These are phyloP conservation scores for Seriola rivoliana DNA, from an alignment of 2,113 vertebrate genomes.

Conservation along the genomic window DNA sequence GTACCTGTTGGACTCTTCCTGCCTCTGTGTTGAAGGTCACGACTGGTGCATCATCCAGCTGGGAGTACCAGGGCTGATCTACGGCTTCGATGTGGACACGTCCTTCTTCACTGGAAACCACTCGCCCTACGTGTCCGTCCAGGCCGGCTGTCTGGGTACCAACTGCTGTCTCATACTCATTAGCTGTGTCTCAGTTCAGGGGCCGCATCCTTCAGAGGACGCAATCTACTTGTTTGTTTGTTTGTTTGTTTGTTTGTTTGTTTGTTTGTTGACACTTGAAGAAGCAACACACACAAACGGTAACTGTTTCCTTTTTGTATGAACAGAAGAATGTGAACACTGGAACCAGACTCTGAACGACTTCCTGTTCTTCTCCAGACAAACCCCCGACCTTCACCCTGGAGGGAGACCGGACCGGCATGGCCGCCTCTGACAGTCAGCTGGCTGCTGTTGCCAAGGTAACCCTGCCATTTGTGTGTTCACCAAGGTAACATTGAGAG, in stretches of 20 bases:
- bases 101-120: conserved; percentile 86
- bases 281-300: no score
- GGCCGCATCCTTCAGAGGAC: no score
- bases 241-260: no score
- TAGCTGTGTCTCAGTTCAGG: no score
- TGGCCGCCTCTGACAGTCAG: conserved; percentile 82
- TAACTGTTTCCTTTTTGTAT: no score
- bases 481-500: conserved; percentile 73
- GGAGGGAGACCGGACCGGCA: conserved; percentile 83
- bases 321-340: no score
- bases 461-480: conserved; percentile 20
- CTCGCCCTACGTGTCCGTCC: conserved; percentile 79
- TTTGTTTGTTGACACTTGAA: no score
- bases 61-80: conserved; percentile 78
- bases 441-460: conserved; percentile 80
- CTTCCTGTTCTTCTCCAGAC: conserved; percentile 68
- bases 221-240: no score
- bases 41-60: conserved; percentile 85
- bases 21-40: conserved; percentile 69
- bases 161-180: background rate
- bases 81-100: conserved; percentile 84
- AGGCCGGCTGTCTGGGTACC: conserved; percentile 79
- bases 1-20: no score
- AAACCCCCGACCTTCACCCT: conserved; percentile 47
- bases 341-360: no score